Conservation (phyloP, 1,140 invertebrate genomes). For the Trypoxylus dichotomus region DNA sequence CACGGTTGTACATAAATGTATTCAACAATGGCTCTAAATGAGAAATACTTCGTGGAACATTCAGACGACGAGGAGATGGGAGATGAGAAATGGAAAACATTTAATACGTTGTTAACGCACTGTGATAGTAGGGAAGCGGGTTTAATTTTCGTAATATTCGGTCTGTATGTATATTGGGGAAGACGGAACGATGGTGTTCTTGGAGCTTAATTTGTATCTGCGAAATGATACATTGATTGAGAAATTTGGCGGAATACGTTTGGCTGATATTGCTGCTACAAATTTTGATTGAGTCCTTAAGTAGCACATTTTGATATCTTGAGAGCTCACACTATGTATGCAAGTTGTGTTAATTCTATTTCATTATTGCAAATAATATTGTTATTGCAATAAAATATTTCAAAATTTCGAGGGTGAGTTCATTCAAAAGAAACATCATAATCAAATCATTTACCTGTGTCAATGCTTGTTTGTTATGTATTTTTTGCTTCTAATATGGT, state of each 20-base stretch:
- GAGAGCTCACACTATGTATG: no score
- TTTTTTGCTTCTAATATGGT: no score
- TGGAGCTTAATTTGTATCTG: background rate
- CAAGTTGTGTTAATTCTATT: no score
- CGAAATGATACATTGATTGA: background rate
- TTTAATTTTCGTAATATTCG: background rate
- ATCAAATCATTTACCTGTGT: no score
- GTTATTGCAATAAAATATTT: no score
- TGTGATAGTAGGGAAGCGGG: background rate
- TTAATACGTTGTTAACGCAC: background rate
- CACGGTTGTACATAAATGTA: background rate
- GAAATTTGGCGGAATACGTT: background rate
- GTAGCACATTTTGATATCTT: no score
- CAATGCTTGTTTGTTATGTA: no score
- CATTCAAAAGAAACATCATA: no score
- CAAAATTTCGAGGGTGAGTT: no score
- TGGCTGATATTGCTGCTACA: background rate
- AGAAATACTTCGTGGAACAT: background rate
- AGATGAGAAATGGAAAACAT: background rate
- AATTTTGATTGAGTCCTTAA: no score
- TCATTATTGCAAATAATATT: no score
- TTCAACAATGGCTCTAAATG: background rate
- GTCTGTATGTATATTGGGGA: background rate
- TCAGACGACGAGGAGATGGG: background rate
- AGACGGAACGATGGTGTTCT: background rate